phyloP scores from a whole-genome alignment of 2,888 invertebrate genomes.

The Dryobota labecula region DNA sequence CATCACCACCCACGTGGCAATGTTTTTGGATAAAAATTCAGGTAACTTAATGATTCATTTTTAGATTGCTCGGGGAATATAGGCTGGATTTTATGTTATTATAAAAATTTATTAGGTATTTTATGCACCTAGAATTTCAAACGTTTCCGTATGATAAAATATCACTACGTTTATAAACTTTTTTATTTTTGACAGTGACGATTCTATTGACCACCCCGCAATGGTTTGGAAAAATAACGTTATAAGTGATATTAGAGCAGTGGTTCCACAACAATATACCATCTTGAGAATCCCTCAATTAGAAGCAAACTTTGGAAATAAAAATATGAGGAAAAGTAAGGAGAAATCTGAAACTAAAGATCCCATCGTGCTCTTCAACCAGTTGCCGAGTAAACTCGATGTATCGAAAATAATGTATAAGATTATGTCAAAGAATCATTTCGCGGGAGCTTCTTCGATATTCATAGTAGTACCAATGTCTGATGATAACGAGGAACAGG shows the following conservation, averaged over 20 bases:
- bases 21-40: neutral
- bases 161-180: neutral
- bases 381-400: conserved; percentile 62
- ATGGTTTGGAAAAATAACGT: neutral
- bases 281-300: conserved; percentile 60
- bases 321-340: neutral
- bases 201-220: neutral
- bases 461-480: conserved; percentile 71
- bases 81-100: neutral
- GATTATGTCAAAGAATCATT: conserved; percentile 63
- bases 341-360: conserved; percentile 30
- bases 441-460: conserved; percentile 70
- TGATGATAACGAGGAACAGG: conserved; percentile 57
- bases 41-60: neutral
- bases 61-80: neutral
- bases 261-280: conserved; percentile 16
- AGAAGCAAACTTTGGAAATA: conserved; percentile 8
- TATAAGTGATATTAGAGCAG: conserved; percentile 12
- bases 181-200: conserved; percentile 19
- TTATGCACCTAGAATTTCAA: neutral
- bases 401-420: conserved; percentile 66
- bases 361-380: conserved; percentile 61
- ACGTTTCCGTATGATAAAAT: neutral
- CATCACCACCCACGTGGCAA: no score
- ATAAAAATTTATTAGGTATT: neutral